phyloP scores from a whole-genome alignment of 2,888 invertebrate species.

The Lymantria monacha region DNA sequence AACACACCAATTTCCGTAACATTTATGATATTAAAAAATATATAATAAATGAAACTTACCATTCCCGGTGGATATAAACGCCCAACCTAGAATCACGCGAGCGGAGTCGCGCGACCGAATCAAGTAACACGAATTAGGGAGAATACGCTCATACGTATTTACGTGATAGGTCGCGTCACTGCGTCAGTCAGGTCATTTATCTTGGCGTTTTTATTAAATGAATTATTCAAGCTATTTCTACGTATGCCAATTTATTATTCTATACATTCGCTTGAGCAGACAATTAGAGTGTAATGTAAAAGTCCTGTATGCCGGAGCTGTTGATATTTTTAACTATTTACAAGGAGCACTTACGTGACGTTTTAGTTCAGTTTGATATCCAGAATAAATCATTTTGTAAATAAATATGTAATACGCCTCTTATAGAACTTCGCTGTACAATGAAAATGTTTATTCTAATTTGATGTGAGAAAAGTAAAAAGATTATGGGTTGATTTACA shows the following conservation, averaged over 20 bases:
- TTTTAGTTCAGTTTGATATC: neutral
- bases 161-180: slow-evolving; percentile 28
- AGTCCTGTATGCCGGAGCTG: slow-evolving; percentile 15
- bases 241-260: slow-evolving; percentile 31
- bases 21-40: neutral
- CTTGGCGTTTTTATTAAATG: slow-evolving; percentile 49
- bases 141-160: neutral
- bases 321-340: slow-evolving; percentile 7
- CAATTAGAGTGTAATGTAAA: slow-evolving; percentile 35
- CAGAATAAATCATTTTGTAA: neutral
- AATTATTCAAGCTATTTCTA: slow-evolving; percentile 39
- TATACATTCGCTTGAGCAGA: slow-evolving; percentile 19
- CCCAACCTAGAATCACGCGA: neutral
- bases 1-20: neutral
- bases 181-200: slow-evolving; percentile 41
- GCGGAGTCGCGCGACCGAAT: neutral
- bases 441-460: neutral
- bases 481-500: neutral
- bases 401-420: neutral
- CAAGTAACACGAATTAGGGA: neutral
- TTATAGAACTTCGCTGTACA: neutral
- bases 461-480: neutral
- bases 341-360: neutral
- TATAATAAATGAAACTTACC: neutral
- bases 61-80: neutral